These are phyloP conservation scores for Phortica magna DNA, from an alignment of 2,888 invertebrate genomes.

Conservation along the genomic window DNA sequence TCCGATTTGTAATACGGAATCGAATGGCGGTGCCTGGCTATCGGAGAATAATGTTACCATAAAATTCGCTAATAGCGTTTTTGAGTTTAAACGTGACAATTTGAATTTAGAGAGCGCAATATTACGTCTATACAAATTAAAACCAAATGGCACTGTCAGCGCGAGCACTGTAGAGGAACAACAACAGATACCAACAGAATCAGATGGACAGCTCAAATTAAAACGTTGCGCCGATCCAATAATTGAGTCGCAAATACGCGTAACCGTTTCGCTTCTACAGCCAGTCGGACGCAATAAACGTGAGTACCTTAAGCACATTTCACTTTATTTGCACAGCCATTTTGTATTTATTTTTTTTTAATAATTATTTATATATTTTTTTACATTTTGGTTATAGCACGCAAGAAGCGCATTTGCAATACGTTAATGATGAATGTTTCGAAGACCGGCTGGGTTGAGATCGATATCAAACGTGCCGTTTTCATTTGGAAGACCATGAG, in stretches of 20 bases:
- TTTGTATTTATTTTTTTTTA: neutral
- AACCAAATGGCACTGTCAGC: constrained; percentile 62
- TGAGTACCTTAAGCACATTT: constrained; percentile 54
- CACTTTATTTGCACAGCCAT: constrained; percentile 18
- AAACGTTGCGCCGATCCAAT: constrained; percentile 59
- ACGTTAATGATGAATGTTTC: constrained; percentile 76
- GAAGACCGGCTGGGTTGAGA: constrained; percentile 76
- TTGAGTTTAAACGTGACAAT: constrained; percentile 65
- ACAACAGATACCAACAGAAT: constrained; percentile 25
- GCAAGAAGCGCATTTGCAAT: constrained; percentile 77
- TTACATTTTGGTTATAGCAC: constrained; percentile 56
- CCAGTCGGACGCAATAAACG: constrained; percentile 73
- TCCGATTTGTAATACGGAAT: constrained; percentile 74
- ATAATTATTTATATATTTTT: constrained; percentile 28
- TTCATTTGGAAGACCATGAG: constrained; percentile 73
- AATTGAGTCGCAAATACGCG: constrained; percentile 74
- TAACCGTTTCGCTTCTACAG: constrained; percentile 76
- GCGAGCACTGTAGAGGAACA: neutral
- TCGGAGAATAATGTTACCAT: constrained; percentile 74
- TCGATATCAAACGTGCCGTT: constrained; percentile 76
- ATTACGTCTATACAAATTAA: constrained; percentile 72
- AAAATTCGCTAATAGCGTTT: constrained; percentile 74
- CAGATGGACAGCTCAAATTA: constrained; percentile 31
- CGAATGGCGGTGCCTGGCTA: constrained; percentile 71
- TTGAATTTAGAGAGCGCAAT: constrained; percentile 74